Evolutionary conservation across 2,113 vertebrate genomes (phyloP), one percentile per base, ranked within the genome.

Genomic region (Blennius ocellaris): DNA sequence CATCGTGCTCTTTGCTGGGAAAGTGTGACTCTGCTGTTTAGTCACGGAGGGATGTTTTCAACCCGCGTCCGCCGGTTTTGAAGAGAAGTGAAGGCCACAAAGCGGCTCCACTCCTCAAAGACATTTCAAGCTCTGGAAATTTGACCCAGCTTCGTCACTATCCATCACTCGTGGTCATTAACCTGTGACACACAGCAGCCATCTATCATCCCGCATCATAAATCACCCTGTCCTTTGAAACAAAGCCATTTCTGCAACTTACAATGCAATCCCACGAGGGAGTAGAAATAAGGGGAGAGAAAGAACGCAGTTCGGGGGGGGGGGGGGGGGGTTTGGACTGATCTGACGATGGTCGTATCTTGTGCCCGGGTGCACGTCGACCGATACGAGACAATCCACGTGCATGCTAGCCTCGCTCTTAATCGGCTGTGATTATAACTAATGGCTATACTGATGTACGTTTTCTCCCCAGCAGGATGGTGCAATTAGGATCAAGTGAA

Each of bases 391-490:
- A 59, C 17, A 55, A 53, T 75, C 84, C 88, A 2, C 75, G 80
- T 80, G 69, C 86, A 69, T 65, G 54, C 88, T 90, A 88, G 84
- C 86, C 81, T 78, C 53, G 82, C 87, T 90, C 92, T 86, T 95
- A 95, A 96, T 94, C 90, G 91, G 84, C 87, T 86, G 87, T 95
- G 93, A 96, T 96, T 95, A 93, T 87, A 91, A 89, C 93, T 95
- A 96, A 96, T 96, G 94, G 94, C 90, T 93, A 85, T 93, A 94
- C 94, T 94, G 95, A 96, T 94, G 92, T 85, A 82, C 87, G 90
- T 91, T 95, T 95, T 93, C 92, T 92, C 92, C 92, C 77, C 92
- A 94, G 93, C 91, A 94, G 94, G 94, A 93, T 92, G 89, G 89
- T 89, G 87, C 87, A 95, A 95, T 96, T 95, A 96, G 89, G 93